These are phyloP conservation scores for Hozukius guyotensis DNA, from an alignment of 2,797 vertebrate genomes.

Conservation along the genomic window DNA sequence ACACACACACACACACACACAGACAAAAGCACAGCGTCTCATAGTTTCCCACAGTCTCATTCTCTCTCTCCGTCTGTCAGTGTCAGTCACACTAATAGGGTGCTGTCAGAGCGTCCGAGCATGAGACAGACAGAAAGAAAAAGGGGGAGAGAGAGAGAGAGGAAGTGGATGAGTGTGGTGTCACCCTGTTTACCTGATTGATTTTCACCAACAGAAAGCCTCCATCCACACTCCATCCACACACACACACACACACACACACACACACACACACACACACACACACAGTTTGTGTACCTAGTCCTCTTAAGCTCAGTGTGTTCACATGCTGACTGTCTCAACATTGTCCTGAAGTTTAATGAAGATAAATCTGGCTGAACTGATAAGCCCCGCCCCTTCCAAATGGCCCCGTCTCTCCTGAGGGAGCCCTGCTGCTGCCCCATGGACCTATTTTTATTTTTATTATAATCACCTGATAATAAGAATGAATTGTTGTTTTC, in stretches of 20 bases:
- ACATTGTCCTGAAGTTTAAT: slow-evolving; percentile 27
- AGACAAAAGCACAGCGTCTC: not conserved
- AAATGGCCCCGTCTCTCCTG: not conserved
- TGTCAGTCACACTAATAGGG: slow-evolving; percentile 60
- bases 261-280: slow-evolving; percentile 7
- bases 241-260: slow-evolving; percentile 11
- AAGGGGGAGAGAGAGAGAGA: not conserved
- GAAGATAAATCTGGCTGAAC: slow-evolving; percentile 21
- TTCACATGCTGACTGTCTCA: slow-evolving; percentile 23
- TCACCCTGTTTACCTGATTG: slow-evolving; percentile 30
- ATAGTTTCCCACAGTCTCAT: slow-evolving; percentile 1
- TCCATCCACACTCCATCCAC: not conserved
- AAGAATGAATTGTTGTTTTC: too few species aligned
- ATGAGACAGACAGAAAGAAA: slow-evolving; percentile 32
- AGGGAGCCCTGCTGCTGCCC: not conserved
- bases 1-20: not conserved
- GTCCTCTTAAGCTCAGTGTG: slow-evolving; percentile 6
- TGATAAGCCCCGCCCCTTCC: not conserved
- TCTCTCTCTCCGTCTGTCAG: slow-evolving; percentile 29
- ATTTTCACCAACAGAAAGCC: slow-evolving; percentile 21
- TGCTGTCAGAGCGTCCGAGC: slow-evolving; percentile 41
- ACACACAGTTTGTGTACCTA: not conserved
- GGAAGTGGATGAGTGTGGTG: slow-evolving; percentile 17
- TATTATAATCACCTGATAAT: not conserved
- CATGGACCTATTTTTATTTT: not conserved